phyloP scores from a whole-genome alignment of 2,113 vertebrate species.

The Eurystomus gularis region DNA sequence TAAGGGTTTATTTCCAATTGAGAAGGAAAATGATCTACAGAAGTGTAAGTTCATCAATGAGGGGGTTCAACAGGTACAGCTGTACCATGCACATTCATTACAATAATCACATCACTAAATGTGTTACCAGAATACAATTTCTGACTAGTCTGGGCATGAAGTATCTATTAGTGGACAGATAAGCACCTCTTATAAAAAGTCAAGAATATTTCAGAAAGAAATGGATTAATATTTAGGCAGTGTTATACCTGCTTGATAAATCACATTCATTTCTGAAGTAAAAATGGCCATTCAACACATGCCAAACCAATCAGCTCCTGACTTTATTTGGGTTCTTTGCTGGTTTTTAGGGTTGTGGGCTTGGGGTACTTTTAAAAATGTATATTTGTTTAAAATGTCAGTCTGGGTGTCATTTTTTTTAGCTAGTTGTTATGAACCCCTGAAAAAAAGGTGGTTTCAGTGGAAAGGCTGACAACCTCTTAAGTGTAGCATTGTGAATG shows the following conservation, averaged over 20 bases:
- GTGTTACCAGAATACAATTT: not conserved
- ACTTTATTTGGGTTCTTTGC: not conserved
- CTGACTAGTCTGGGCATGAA: not conserved
- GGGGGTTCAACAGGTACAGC: not conserved
- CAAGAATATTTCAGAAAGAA: not conserved
- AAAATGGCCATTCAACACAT: not conserved
- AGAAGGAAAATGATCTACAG: not conserved
- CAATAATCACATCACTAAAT: not conserved
- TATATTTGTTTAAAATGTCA: not conserved
- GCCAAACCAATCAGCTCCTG: not conserved
- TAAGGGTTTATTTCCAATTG: not conserved
- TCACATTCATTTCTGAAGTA: not conserved
- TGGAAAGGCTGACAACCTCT: not conserved
- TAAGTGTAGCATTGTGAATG: constrained; percentile 12
- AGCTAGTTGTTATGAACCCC: not conserved
- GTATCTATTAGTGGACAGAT: not conserved
- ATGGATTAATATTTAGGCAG: not conserved
- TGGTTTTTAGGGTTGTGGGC: not conserved
- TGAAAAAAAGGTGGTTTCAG: not conserved
- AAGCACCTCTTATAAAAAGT: not conserved
- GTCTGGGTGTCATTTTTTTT: not conserved
- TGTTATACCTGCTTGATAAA: not conserved
- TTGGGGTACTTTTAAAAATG: not conserved
- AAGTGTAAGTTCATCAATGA: not conserved
- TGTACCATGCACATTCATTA: not conserved